Percentiles rank a stretch among this genome's conserved stretches.
Evolutionary conservation across 2,888 invertebrate species (phyloP).

Genomic region (Melinaea menophilus): DNA sequence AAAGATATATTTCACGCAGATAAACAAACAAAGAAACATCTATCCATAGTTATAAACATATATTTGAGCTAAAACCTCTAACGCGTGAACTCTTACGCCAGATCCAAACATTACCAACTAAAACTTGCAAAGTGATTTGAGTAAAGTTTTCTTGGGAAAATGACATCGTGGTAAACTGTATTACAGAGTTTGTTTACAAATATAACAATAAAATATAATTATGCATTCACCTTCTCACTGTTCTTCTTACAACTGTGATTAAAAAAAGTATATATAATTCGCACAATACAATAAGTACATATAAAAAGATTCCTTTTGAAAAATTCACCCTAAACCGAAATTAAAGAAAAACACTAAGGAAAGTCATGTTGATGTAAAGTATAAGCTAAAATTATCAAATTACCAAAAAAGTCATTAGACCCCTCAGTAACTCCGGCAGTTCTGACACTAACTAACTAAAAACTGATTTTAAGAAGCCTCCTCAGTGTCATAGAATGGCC

Average conservation of each 20-base stretch:
- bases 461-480: too few relatives aligned
- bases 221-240: background rate
- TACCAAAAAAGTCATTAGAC: too few relatives aligned
- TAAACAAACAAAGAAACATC: too few relatives aligned
- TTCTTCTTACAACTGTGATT: background rate
- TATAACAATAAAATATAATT: constrained; percentile 11
- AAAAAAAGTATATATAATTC: background rate
- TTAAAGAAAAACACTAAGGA: too few relatives aligned
- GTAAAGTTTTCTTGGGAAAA: constrained; percentile 39
- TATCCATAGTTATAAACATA: too few relatives aligned
- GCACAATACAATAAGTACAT: background rate
- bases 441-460: too few relatives aligned
- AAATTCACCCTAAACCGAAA: too few relatives aligned
- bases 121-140: constrained; percentile 41
- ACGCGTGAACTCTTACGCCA: constrained; percentile 19
- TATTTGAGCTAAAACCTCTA: background rate
- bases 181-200: constrained; percentile 24
- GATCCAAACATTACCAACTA: constrained; percentile 32
- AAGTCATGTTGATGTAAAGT: too few relatives aligned
- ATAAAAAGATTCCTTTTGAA: background rate
- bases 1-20: too few relatives aligned
- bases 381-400: too few relatives aligned
- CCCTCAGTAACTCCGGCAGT: too few relatives aligned
- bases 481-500: too few relatives aligned
- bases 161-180: constrained; percentile 35